These are phyloP conservation scores for Erebia epiphron DNA, from an alignment of 2,888 invertebrate genomes.

Conservation along the genomic window DNA sequence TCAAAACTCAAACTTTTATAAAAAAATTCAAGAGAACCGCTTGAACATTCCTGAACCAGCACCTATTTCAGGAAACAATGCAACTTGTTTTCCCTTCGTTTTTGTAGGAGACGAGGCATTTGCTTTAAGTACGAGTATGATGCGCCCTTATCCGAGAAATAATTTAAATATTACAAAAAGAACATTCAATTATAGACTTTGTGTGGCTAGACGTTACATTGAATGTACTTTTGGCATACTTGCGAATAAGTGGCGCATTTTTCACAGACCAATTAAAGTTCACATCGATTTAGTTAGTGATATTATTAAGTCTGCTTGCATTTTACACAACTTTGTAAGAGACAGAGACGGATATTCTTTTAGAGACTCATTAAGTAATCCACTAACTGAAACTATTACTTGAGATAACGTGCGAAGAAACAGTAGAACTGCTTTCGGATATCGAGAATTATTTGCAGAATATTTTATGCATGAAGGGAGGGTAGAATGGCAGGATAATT, in stretches of 20 bases:
- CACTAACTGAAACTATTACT: conserved; percentile 23
- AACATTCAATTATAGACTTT: conserved; percentile 36
- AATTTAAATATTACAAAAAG: conserved; percentile 31
- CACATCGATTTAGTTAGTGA: too few species aligned
- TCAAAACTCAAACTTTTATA: conserved; percentile 42
- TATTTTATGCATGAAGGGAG: conserved; percentile 36
- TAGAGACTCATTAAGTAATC: conserved; percentile 40
- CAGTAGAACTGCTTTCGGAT: conserved; percentile 36
- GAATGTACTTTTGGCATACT: too few species aligned
- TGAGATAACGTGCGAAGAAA: conserved; percentile 9
- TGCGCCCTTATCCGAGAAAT: conserved; percentile 40
- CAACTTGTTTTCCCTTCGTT: conserved; percentile 30
- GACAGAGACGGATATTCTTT: conserved; percentile 44
- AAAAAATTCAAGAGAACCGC: conserved; percentile 36
- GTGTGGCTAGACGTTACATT: too few species aligned
- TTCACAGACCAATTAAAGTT: too few species aligned
- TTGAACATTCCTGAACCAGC: conserved; percentile 37
- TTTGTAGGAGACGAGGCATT: conserved; percentile 38
- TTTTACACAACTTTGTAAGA: too few species aligned
- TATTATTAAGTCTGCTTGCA: too few species aligned
- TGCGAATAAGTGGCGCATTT: too few species aligned
- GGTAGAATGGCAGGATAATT: conserved; percentile 5
- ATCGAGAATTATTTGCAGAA: conserved; percentile 42
- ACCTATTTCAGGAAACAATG: conserved; percentile 33
- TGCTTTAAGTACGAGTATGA: conserved; percentile 38